These are phyloP conservation scores for Sminthurides aquaticus DNA, from an alignment of 2,888 invertebrate genomes.

Conservation along the genomic window DNA sequence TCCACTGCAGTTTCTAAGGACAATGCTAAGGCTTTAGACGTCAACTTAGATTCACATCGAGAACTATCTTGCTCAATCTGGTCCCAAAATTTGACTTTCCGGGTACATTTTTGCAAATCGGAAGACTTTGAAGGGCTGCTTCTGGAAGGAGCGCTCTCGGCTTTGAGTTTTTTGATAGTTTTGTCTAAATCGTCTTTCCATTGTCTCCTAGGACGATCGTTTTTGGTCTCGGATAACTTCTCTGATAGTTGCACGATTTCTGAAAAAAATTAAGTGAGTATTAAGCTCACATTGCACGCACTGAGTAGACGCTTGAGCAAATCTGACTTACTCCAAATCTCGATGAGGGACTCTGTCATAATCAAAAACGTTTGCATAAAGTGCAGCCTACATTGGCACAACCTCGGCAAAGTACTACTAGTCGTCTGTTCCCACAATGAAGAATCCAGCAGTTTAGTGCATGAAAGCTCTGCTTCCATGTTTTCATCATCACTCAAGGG, in stretches of 20 bases:
- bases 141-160: too few species aligned
- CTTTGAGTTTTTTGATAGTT: background rate
- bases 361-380: conserved; percentile 16
- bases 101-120: too few species aligned
- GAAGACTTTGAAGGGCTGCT: too few species aligned
- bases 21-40: background rate
- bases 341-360: conserved; percentile 13
- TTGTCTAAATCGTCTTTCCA: too few species aligned
- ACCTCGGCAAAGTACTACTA: background rate
- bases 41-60: background rate
- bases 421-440: conserved; percentile 14
- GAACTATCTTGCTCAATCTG: background rate
- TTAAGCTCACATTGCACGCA: background rate
- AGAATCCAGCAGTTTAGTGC: conserved; percentile 13
- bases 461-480: background rate
- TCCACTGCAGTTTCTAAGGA: conserved; percentile 3
- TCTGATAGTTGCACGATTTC: background rate
- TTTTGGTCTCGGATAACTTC: too few species aligned
- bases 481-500: background rate
- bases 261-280: background rate
- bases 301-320: background rate
- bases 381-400: conserved; percentile 13
- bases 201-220: too few species aligned
- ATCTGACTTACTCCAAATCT: conserved; percentile 17
- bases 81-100: background rate